Conservation (phyloP, 2,888 invertebrate genomes). For the Monoplex corrugatus region DNA sequence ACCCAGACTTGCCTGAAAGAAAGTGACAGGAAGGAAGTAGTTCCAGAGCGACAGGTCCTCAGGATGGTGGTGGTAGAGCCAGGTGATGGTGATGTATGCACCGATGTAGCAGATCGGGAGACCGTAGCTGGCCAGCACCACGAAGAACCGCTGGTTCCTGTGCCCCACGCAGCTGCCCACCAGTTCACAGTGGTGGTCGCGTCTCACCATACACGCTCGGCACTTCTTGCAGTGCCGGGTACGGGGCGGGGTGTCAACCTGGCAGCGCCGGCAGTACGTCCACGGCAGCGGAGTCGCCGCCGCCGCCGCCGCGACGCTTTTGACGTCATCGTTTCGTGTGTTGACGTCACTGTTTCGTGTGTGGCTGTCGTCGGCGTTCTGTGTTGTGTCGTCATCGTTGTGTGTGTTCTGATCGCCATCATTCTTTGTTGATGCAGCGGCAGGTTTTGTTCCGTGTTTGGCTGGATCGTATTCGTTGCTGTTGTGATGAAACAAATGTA, state of each 20-base stretch:
- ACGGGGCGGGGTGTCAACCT: constrained; percentile 68
- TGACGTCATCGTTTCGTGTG: too few species aligned
- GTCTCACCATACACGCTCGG: constrained; percentile 72
- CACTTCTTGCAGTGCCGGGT: constrained; percentile 74
- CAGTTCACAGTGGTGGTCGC: constrained; percentile 78
- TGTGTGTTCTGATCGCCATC: too few species aligned
- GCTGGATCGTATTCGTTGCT: neutral
- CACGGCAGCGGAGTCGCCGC: constrained; percentile 60
- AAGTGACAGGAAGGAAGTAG: constrained; percentile 61
- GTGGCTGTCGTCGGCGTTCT: too few species aligned
- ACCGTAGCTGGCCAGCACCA: constrained; percentile 61
- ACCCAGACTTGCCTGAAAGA: constrained; percentile 51
- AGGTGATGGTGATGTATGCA: constrained; percentile 60
- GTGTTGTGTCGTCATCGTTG: too few species aligned
- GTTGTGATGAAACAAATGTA: too few species aligned
- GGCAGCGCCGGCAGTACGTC: constrained; percentile 67
- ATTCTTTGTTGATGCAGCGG: too few species aligned
- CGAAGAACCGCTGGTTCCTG: constrained; percentile 74
- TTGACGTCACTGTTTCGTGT: too few species aligned
- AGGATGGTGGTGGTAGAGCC: constrained; percentile 62
- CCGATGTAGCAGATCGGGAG: constrained; percentile 56
- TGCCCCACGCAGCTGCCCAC: constrained; percentile 72
- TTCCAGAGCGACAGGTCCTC: constrained; percentile 60
- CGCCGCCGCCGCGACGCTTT: neutral
- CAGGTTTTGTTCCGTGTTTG: neutral